Percentiles rank a stretch among this genome's conserved stretches.
These are phyloP conservation scores for Scartelaos histophorus DNA, from an alignment of 2,113 vertebrate species.

Conservation along the genomic window DNA sequence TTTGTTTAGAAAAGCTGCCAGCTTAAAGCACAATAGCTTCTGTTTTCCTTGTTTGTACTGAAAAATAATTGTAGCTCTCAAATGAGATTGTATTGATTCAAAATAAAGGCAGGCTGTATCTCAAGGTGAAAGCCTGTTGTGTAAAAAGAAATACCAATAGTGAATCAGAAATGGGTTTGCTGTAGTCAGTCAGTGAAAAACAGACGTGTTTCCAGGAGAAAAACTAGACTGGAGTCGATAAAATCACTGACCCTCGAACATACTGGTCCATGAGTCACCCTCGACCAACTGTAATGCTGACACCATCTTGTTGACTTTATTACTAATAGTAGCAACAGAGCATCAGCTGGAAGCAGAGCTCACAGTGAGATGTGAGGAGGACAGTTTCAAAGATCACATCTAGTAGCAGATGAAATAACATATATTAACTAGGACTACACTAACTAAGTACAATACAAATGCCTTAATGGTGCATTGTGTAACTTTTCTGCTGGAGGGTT, in stretches of 20 bases:
- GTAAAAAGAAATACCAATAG: not conserved
- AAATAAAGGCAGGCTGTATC: not conserved
- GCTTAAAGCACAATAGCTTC: not conserved
- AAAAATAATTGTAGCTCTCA: slow-evolving; percentile 5
- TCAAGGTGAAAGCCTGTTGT: not conserved
- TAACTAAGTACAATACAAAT: no score
- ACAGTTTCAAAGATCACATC: no score
- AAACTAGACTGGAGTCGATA: not conserved
- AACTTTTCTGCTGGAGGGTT: no score
- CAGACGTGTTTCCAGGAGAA: not conserved
- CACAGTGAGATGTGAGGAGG: no score
- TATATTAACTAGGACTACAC: no score
- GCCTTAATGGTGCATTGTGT: no score
- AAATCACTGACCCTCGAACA: not conserved
- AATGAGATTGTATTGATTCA: slow-evolving; percentile 9
- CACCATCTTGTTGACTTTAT: not conserved
- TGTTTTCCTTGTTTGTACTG: not conserved
- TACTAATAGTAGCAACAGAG: no score
- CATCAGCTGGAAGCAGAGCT: no score
- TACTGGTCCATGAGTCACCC: not conserved
- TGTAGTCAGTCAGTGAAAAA: not conserved
- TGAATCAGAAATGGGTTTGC: not conserved
- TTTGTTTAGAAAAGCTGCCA: not conserved
- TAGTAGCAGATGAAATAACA: no score
- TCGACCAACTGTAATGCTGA: not conserved